Evolutionary conservation across 2,888 invertebrate genomes (phyloP).

Genomic region (Theristus sp.): DNA sequence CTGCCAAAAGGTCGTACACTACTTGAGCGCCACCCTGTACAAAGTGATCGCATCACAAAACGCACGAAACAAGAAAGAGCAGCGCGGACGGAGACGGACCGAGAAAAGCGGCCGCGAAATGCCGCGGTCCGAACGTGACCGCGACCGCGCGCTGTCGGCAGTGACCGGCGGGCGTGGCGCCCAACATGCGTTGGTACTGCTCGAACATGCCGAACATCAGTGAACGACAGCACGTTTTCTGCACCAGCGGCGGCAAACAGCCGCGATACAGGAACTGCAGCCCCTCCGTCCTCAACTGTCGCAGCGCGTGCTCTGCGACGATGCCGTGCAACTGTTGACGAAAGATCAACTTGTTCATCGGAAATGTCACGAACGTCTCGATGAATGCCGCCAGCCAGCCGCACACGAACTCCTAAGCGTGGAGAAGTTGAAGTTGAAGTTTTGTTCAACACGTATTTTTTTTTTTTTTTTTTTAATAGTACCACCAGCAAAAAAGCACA

Average conservation of each 20-base stretch:
- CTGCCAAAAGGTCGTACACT: no score
- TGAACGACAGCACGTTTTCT: conserved; percentile 74
- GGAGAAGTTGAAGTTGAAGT: no score
- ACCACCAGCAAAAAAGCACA: no score
- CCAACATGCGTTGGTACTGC: conserved; percentile 34
- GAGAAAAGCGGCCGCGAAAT: neutral
- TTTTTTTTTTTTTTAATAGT: no score
- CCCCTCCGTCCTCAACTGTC: conserved; percentile 9
- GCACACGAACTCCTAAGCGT: conserved; percentile 63
- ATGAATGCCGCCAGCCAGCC: conserved; percentile 86
- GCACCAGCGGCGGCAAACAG: conserved; percentile 50
- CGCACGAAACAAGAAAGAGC: no score
- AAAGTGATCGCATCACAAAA: no score
- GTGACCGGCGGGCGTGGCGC: no score
- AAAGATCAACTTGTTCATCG: conserved; percentile 87
- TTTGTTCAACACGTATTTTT: no score
- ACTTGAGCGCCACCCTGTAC: no score
- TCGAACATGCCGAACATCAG: conserved; percentile 89
- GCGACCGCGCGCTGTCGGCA: no score
- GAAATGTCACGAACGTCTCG: conserved; percentile 77
- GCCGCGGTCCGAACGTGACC: neutral
- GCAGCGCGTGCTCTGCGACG: conserved; percentile 11
- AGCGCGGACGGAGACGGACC: no score
- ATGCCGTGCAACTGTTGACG: conserved; percentile 46
- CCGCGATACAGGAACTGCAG: conserved; percentile 21